These are phyloP conservation scores for Tachypleus tridentatus DNA, from an alignment of 1,140 invertebrate genomes.

Conservation along the genomic window DNA sequence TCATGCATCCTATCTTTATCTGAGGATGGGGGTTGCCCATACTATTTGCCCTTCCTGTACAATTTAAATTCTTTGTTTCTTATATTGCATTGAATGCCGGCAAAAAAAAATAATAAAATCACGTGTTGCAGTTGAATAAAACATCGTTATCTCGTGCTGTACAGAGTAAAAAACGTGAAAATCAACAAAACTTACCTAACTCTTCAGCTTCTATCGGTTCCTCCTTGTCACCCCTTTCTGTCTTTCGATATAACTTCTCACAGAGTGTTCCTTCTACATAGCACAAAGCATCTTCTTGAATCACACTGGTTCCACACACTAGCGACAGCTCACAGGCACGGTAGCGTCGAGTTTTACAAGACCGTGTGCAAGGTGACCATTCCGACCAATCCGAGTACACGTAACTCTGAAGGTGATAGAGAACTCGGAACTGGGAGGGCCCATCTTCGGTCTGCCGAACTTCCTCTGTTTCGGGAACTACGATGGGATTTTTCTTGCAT, in stretches of 20 bases:
- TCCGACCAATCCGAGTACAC: conserved; percentile 48
- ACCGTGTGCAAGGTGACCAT: conserved; percentile 46
- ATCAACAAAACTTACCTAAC: not conserved
- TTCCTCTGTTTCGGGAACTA: conserved; percentile 18
- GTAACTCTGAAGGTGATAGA: conserved; percentile 31
- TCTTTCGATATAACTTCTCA: conserved; percentile 47
- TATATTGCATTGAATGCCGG: too few relatives aligned
- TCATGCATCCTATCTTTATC: too few relatives aligned
- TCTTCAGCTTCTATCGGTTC: conserved; percentile 8
- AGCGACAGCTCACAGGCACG: conserved; percentile 59
- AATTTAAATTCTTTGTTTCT: too few relatives aligned
- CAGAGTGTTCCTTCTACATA: conserved; percentile 65
- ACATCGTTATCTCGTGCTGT: too few relatives aligned
- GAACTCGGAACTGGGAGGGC: conserved; percentile 26
- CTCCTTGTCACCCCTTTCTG: not conserved
- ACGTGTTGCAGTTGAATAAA: too few relatives aligned
- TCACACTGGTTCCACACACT: conserved; percentile 56
- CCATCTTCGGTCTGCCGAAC: conserved; percentile 3
- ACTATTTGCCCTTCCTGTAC: too few relatives aligned
- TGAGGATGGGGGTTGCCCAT: too few relatives aligned
- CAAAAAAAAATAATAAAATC: too few relatives aligned
- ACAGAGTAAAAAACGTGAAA: too few relatives aligned
- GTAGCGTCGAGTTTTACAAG: conserved; percentile 45
- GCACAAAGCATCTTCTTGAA: conserved; percentile 70
- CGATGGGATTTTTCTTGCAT: conserved; percentile 7